These are phyloP conservation scores for Rhabditophanes sp. DNA, from an alignment of 2,888 invertebrate genomes.

Conservation along the genomic window DNA sequence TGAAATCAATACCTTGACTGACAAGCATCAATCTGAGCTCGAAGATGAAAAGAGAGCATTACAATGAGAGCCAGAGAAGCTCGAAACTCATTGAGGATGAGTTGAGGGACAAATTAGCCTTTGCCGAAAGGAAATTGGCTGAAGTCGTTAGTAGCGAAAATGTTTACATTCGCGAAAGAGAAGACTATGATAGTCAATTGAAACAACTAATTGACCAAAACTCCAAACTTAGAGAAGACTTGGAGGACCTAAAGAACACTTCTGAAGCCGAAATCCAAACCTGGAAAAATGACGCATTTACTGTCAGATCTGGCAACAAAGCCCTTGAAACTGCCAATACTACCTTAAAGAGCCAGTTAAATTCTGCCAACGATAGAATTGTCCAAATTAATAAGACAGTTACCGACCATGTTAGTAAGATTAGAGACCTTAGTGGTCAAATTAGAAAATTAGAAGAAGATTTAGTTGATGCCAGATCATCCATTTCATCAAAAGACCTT, in stretches of 20 bases:
- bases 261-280: conserved; percentile 37
- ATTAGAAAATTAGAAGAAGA: conserved; percentile 41
- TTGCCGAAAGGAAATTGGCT: conserved; percentile 31
- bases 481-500: conserved; percentile 23
- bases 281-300: conserved; percentile 40
- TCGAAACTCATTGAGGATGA: conserved; percentile 31
- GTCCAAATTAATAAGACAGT: conserved; percentile 36
- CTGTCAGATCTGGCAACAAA: conserved; percentile 34
- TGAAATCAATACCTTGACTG: conserved; percentile 30
- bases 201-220: conserved; percentile 22
- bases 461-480: conserved; percentile 25
- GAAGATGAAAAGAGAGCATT: conserved; percentile 39
- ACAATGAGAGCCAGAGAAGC: conserved; percentile 21
- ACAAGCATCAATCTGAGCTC: conserved; percentile 35
- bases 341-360: conserved; percentile 35
- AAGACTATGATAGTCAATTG: conserved; percentile 41
- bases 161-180: conserved; percentile 34
- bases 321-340: conserved; percentile 32
- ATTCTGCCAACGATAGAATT: conserved; percentile 29
- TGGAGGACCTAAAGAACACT: conserved; percentile 29
- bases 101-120: conserved; percentile 27
- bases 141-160: conserved; percentile 34
- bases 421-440: conserved; percentile 36
- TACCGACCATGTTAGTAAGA: conserved; percentile 33
- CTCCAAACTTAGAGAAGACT: conserved; percentile 36